These are phyloP conservation scores for Blastobasis lacticolella DNA, from an alignment of 2,888 invertebrate species.

Conservation along the genomic window DNA sequence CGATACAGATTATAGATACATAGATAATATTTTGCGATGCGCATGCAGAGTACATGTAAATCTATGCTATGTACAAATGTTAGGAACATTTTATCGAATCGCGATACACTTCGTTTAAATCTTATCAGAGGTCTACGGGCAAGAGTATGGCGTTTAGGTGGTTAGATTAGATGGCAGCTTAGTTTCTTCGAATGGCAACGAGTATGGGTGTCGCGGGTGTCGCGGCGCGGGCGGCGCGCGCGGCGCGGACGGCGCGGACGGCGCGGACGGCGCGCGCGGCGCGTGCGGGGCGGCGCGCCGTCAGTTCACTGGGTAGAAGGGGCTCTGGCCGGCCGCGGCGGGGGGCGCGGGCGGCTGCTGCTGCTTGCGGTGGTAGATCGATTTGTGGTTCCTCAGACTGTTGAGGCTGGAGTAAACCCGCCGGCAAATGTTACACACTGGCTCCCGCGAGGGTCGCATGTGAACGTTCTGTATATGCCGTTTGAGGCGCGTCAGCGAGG, in stretches of 20 bases:
- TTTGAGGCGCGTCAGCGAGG: constrained; percentile 90
- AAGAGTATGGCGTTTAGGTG: constrained; percentile 70
- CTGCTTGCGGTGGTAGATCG: constrained; percentile 93
- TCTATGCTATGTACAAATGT: constrained; percentile 73
- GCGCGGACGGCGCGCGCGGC: constrained; percentile 32
- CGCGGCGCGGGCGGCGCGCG: constrained; percentile 15
- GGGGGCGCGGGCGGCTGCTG: constrained; percentile 75
- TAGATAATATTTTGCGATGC: constrained; percentile 58
- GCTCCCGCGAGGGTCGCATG: constrained; percentile 91
- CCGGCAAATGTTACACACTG: constrained; percentile 93
- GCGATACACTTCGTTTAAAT: constrained; percentile 54
- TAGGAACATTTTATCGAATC: constrained; percentile 58
- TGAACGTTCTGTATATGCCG: constrained; percentile 94
- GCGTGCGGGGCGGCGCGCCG: constrained; percentile 33
- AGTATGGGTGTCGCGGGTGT: constrained; percentile 11
- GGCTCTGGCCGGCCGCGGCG: constrained; percentile 45
- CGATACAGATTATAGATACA: constrained; percentile 55
- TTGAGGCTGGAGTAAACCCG: constrained; percentile 93
- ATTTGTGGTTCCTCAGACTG: constrained; percentile 93
- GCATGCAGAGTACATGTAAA: constrained; percentile 64
- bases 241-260: constrained; percentile 46
- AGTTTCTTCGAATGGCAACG: constrained; percentile 58
- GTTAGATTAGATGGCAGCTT: constrained; percentile 60
- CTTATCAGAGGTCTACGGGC: constrained; percentile 67
- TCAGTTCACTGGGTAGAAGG: constrained; percentile 67